phyloP scores from a whole-genome alignment of 2,888 invertebrate genomes.

The Isoperla grammatica region DNA sequence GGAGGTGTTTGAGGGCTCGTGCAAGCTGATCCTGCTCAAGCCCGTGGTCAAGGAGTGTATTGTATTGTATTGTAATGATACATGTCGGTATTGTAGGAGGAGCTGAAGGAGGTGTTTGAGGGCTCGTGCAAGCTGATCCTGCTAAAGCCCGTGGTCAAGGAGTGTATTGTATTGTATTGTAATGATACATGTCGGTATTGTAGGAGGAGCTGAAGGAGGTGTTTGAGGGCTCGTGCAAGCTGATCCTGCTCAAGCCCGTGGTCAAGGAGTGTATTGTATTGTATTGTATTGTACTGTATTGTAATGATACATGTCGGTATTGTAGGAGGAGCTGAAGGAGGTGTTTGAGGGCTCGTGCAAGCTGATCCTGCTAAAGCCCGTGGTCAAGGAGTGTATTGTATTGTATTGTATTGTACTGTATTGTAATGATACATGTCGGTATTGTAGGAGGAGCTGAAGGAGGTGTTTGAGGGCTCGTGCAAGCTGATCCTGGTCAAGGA shows the following conservation, averaged over 20 bases:
- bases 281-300: too few species aligned
- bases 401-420: too few species aligned
- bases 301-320: too few species aligned
- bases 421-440: too few species aligned
- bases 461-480: slow-evolving; percentile 86
- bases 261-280: slow-evolving; percentile 72
- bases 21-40: slow-evolving; percentile 71
- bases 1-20: slow-evolving; percentile 83
- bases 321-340: slow-evolving; percentile 75
- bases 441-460: slow-evolving; percentile 76
- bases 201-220: slow-evolving; percentile 80
- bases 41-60: slow-evolving; percentile 68
- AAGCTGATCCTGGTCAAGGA: slow-evolving; percentile 70
- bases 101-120: slow-evolving; percentile 80
- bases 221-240: slow-evolving; percentile 79
- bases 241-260: slow-evolving; percentile 69
- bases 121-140: slow-evolving; percentile 79
- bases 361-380: slow-evolving; percentile 66
- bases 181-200: too few species aligned
- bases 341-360: slow-evolving; percentile 86
- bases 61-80: too few species aligned
- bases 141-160: slow-evolving; percentile 62
- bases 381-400: slow-evolving; percentile 72
- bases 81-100: too few species aligned
- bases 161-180: too few species aligned